Conservation (phyloP, 2,888 invertebrate genomes). For the Aphrophora alni region DNA sequence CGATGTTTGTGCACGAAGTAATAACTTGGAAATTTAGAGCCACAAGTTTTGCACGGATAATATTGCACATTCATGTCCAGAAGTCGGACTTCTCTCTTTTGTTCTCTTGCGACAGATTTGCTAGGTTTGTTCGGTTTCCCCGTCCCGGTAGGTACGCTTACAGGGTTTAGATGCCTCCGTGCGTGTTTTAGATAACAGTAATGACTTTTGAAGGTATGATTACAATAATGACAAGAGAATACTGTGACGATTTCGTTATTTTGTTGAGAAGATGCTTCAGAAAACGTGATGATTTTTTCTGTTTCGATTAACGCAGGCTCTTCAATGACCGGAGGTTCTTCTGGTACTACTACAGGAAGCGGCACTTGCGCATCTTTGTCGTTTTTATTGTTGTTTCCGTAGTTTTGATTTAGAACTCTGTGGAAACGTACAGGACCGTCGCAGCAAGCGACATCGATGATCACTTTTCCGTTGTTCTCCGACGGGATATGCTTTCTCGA, state of each 20-base stretch:
- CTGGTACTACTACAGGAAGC: background rate
- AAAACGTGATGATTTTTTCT: background rate
- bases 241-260: conserved; percentile 52
- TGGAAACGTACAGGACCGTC: conserved; percentile 90
- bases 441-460: conserved; percentile 88
- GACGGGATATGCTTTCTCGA: conserved; percentile 22
- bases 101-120: conserved; percentile 28
- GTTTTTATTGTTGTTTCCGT: conserved; percentile 58
- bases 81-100: conserved; percentile 65
- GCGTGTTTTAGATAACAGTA: conserved; percentile 87
- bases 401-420: conserved; percentile 83
- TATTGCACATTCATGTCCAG: conserved; percentile 84
- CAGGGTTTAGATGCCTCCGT: conserved; percentile 70
- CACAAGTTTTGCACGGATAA: conserved; percentile 92
- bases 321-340: background rate
- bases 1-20: conserved; percentile 89
- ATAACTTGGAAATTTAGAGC: conserved; percentile 90
- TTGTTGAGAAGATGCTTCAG: conserved; percentile 40
- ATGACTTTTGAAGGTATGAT: conserved; percentile 81
- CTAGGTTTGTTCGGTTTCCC: conserved; percentile 32
- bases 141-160: conserved; percentile 50
- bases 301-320: background rate
- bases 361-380: conserved; percentile 7
- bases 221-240: conserved; percentile 77
- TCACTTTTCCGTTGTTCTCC: conserved; percentile 61